Conservation (phyloP, 2,113 vertebrate genomes). For the Copsychus sechellarum region DNA sequence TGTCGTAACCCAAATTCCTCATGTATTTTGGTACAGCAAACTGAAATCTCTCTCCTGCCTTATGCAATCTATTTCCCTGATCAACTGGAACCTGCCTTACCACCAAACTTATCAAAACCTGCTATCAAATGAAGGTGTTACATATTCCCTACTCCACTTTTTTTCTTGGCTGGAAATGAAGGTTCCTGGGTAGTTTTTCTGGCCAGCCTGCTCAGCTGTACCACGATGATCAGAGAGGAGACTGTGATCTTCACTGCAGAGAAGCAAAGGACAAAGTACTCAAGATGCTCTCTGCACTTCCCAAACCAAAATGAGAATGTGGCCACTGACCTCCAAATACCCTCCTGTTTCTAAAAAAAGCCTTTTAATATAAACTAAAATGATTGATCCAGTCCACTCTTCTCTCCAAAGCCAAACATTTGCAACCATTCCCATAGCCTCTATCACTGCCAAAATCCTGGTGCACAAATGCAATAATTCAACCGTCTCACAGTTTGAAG, state of each 20-base stretch:
- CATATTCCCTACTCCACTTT: neutral
- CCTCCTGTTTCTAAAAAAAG: neutral
- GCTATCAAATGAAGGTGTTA: neutral
- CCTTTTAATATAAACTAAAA: neutral
- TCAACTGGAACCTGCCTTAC: neutral
- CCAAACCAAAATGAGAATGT: neutral
- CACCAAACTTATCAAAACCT: neutral
- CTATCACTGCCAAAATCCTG: neutral
- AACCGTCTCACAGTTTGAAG: neutral
- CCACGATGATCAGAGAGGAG: neutral
- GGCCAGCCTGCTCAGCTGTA: neutral
- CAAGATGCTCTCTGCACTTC: neutral
- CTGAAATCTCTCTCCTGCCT: neutral
- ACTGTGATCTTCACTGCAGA: neutral
- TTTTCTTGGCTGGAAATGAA: neutral
- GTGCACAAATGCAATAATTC: neutral
- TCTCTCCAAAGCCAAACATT: neutral
- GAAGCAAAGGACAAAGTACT: neutral
- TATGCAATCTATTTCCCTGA: neutral
- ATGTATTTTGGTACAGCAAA: neutral
- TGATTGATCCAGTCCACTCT: neutral
- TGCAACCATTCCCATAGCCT: neutral
- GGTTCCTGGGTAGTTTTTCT: neutral
- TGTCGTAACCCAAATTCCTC: neutral
- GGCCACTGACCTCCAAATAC: neutral